phyloP scores from a whole-genome alignment of 53 echinoderm and acorn worm genomes.

The Paracentrotus lividus region DNA sequence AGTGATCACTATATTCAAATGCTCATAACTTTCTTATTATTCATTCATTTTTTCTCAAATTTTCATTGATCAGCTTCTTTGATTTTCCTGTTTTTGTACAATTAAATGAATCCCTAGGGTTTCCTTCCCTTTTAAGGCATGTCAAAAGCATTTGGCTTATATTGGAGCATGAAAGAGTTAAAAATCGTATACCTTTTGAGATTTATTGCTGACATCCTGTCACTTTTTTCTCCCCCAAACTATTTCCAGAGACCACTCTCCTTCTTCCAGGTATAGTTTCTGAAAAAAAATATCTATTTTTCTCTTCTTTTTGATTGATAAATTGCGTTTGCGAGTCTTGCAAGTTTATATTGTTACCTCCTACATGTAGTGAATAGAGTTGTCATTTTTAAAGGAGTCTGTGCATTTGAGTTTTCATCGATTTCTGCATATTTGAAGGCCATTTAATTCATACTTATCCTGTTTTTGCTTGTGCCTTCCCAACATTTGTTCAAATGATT shows the following conservation, averaged over 20 bases:
- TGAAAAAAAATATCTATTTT: neutral
- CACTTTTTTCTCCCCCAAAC: neutral
- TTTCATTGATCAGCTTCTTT: no score
- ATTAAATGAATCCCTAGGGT: no score
- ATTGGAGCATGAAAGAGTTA: neutral
- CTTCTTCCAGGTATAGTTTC: slow-evolving; percentile 60
- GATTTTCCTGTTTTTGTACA: no score
- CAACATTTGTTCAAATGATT: slow-evolving; percentile 36
- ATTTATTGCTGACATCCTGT: neutral
- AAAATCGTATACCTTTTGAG: neutral
- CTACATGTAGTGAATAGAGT: slow-evolving; percentile 18
- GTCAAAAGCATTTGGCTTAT: neutral
- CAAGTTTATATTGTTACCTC: slow-evolving; percentile 46
- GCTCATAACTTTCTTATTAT: no score
- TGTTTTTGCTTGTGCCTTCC: slow-evolving; percentile 60
- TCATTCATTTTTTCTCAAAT: no score
- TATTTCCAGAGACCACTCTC: slow-evolving; percentile 61
- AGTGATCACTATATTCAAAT: no score
- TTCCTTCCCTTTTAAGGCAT: slow-evolving; percentile 8
- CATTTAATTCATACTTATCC: slow-evolving; percentile 44
- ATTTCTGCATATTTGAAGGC: slow-evolving; percentile 64
- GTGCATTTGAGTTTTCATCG: slow-evolving; percentile 68
- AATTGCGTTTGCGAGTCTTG: slow-evolving; percentile 44
- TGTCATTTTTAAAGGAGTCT: neutral
- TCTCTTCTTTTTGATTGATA: slow-evolving; percentile 1